Base-by-base conservation (phyloP, 2,797 vertebrate species). In the Arnoldichthys spilopterus region DNA sequence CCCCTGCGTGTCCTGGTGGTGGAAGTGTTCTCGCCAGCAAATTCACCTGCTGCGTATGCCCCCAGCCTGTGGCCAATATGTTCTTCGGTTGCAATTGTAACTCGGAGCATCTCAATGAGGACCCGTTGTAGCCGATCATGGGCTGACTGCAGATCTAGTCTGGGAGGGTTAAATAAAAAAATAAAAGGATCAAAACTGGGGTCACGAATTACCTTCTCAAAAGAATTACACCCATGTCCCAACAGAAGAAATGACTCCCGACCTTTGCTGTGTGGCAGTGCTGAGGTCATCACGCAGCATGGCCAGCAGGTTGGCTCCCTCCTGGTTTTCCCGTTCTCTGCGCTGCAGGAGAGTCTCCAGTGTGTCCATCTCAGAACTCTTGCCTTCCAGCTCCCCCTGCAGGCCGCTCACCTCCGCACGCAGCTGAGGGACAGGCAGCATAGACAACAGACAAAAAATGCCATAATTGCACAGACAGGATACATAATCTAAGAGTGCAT, bases 221-320 rank as follows among this genome's bases (percentile, higher is more conserved):
- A 47, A 47, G n/a, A 20, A 51, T n/a, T 15, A 26, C 26, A 22
- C 1, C 4, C 5, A 30, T 18, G 0, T 15, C 4, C 18, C 8
- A 22, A 24, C 16, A 32, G 0, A 15, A 20, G 1, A 4, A 8
- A 4, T 0, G 37, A 6, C 18, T 20, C 7, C 91, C 91, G 81
- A 98, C 98, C 92, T 92, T 83, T 97, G 94, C 6, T 88, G 87
- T 74, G 92, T 94, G 56, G 91, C 92, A 0, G 71, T 83, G 22
- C 92, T 92, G 12, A 94, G 77, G 67, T 98, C 97, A 1, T 94
- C 91, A 54, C 91, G 94, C 77, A 98, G 91, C 94, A 98, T 93
- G 34, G 92, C 85, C n/a, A 98, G 87, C 45, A 96, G 94, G 87
- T 95, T 94, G 0, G 91, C 90, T 56, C 91, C 95, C 85, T 96